Percentiles rank a stretch among this genome's conserved stretches.
Conservation (phyloP, 2,797 vertebrate genomes). For the Acipenser ruthenus region DNA sequence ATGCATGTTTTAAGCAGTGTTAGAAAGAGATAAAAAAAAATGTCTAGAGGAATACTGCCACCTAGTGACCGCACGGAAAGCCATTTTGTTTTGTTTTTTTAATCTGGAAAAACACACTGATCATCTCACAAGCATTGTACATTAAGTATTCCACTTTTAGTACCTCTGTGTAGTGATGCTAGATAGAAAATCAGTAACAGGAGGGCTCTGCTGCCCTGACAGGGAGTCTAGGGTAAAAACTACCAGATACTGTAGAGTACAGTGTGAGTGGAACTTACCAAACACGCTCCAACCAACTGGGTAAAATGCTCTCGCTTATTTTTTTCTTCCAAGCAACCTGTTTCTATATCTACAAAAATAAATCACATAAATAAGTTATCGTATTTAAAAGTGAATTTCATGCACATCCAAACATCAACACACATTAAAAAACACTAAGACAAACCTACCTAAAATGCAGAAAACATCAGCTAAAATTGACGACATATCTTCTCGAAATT, state of each 20-base stretch:
- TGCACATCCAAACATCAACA: not conserved
- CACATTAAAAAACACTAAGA: too few relatives aligned
- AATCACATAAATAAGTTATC: not conserved
- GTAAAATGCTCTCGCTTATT: slow-evolving; percentile 92
- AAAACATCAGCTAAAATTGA: slow-evolving; percentile 97
- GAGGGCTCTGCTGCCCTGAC: too few relatives aligned
- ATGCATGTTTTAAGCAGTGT: not conserved
- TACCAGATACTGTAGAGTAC: not conserved
- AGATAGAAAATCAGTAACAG: too few relatives aligned
- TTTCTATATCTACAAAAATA: slow-evolving; percentile 82
- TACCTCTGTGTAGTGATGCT: too few relatives aligned
- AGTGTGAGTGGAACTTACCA: slow-evolving; percentile 66
- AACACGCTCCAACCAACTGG: slow-evolving; percentile 87
- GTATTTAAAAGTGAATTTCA: not conserved
- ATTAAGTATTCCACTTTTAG: not conserved
- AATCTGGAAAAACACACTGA: not conserved
- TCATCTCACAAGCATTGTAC: slow-evolving; percentile 12
- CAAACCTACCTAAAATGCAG: slow-evolving; percentile 78
- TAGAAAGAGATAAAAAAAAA: not conserved
- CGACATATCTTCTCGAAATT: slow-evolving; percentile 88
- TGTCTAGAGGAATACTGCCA: slow-evolving; percentile 29
- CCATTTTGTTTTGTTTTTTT: not conserved
- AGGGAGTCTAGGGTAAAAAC: too few relatives aligned
- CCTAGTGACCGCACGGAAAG: slow-evolving; percentile 21
- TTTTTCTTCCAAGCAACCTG: slow-evolving; percentile 94